phyloP scores from a whole-genome alignment of 2,888 invertebrate genomes.

The Taphrorychus bicolor region DNA sequence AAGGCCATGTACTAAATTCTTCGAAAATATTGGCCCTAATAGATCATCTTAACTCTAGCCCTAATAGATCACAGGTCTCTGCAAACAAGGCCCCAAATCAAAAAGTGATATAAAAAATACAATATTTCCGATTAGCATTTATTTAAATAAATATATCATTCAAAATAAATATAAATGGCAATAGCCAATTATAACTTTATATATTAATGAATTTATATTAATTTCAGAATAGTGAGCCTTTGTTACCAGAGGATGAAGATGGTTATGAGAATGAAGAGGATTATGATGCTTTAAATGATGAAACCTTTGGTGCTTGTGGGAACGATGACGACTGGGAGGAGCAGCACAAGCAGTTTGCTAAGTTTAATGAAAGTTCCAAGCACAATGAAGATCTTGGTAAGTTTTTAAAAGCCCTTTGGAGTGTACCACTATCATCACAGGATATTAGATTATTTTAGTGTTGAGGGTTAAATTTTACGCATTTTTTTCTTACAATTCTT shows the following conservation, averaged over 20 bases:
- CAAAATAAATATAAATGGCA: no score
- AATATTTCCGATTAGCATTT: background rate
- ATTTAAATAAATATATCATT: background rate
- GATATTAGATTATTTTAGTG: no score
- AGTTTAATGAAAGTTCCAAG: conserved; percentile 64
- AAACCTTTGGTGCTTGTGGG: conserved; percentile 85
- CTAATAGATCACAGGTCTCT: no score
- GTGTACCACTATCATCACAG: no score
- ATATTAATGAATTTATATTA: background rate
- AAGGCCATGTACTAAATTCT: no score
- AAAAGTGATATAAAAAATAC: no score
- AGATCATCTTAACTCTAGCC: no score
- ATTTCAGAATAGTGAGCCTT: conserved; percentile 53
- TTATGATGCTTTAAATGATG: conserved; percentile 91
- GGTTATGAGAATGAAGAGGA: conserved; percentile 72
- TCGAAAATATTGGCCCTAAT: no score
- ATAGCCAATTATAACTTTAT: background rate
- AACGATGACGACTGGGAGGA: conserved; percentile 70
- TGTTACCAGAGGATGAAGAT: conserved; percentile 66
- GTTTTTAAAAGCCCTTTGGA: no score
- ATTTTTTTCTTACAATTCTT: no score
- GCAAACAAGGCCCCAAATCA: no score
- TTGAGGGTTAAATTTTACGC: no score
- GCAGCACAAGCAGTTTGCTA: conserved; percentile 73
- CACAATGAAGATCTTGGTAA: conserved; percentile 54